These are phyloP conservation scores for Tribolium madens DNA, from an alignment of 1,140 invertebrate species.

Conservation along the genomic window DNA sequence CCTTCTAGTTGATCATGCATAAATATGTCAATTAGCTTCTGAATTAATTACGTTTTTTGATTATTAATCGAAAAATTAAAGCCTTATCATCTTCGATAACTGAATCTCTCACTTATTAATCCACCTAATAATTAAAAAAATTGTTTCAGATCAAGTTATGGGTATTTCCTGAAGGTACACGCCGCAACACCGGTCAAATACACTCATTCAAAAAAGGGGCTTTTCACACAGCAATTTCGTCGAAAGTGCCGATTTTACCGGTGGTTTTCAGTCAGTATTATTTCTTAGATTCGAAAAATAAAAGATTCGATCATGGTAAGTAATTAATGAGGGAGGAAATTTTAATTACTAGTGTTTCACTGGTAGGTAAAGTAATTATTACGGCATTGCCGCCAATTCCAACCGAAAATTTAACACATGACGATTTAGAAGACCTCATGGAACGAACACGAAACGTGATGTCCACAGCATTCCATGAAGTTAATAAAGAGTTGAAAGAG, in stretches of 20 bases:
- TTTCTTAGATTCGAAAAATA: slow-evolving; percentile 84
- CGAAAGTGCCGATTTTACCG: slow-evolving; percentile 90
- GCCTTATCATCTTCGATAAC: no score
- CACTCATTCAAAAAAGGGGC: slow-evolving; percentile 93
- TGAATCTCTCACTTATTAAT: no score
- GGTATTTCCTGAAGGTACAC: slow-evolving; percentile 79
- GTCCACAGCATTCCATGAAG: slow-evolving; percentile 75
- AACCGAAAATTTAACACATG: slow-evolving; percentile 78
- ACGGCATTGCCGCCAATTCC: slow-evolving; percentile 82
- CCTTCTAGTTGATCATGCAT: no score
- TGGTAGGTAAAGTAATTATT: slow-evolving; percentile 81
- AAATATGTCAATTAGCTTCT: no score
- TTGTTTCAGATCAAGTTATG: slow-evolving; percentile 72
- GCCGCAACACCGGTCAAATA: slow-evolving; percentile 81
- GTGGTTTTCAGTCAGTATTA: slow-evolving; percentile 92
- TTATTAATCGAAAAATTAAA: no score
- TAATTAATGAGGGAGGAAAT: no score
- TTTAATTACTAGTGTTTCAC: no score
- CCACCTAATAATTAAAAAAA: not conserved
- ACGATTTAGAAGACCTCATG: slow-evolving; percentile 80
- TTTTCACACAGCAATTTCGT: slow-evolving; percentile 90
- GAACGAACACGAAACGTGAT: slow-evolving; percentile 74
- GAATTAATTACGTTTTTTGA: no score
- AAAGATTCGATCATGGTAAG: slow-evolving; percentile 82
- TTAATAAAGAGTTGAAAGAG: slow-evolving; percentile 71